These are phyloP conservation scores for Cephus pulcher DNA, from an alignment of 2,888 invertebrate genomes.

Conservation along the genomic window DNA sequence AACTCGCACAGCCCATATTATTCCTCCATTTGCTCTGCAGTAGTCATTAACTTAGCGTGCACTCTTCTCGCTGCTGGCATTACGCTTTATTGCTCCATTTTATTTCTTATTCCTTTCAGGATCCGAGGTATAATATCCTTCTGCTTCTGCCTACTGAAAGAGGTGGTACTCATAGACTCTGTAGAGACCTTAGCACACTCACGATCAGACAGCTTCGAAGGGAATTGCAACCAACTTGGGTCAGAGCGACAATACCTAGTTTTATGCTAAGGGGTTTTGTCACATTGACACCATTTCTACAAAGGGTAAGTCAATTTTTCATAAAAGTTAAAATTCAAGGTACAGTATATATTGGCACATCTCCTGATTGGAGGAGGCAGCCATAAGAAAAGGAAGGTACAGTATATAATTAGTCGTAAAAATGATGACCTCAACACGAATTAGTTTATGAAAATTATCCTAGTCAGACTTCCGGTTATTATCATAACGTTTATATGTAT, in stretches of 20 bases:
- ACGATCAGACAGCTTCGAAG: slow-evolving; percentile 77
- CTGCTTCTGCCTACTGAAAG: slow-evolving; percentile 77
- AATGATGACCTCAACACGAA: background rate
- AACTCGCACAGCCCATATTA: background rate
- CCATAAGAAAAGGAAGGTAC: too few relatives aligned
- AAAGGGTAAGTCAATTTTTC: slow-evolving; percentile 73
- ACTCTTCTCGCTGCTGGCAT: background rate
- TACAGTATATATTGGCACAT: background rate
- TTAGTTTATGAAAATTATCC: background rate
- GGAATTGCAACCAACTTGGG: slow-evolving; percentile 77
- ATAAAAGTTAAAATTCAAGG: background rate
- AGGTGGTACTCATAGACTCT: slow-evolving; percentile 72
- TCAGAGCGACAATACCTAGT: slow-evolving; percentile 83
- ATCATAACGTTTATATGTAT: background rate
- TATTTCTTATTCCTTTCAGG: slow-evolving; percentile 48
- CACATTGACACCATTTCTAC: slow-evolving; percentile 82
- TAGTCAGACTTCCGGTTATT: background rate
- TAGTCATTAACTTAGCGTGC: background rate
- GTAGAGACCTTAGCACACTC: slow-evolving; percentile 74
- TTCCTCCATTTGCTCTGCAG: background rate
- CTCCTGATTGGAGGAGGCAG: too few relatives aligned
- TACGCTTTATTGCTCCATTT: background rate
- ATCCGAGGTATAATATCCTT: slow-evolving; percentile 78
- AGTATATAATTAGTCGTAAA: background rate
- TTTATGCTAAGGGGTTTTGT: slow-evolving; percentile 84